Evolutionary conservation across 2,888 invertebrate genomes (phyloP).

Genomic region (Tridacna crocea): DNA sequence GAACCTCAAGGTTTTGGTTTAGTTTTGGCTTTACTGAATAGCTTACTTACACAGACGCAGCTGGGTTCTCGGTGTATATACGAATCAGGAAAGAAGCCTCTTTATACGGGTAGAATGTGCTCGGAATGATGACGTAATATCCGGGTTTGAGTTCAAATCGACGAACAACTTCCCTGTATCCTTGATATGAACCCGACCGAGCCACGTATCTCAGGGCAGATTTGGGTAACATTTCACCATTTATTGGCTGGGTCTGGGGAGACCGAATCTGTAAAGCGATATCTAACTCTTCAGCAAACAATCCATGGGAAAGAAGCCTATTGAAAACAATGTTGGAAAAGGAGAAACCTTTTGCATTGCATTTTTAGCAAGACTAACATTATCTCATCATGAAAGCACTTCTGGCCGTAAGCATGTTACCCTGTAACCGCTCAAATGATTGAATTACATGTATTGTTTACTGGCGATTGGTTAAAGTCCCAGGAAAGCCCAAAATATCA

Average conservation of each 20-base stretch:
- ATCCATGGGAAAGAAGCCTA: no score
- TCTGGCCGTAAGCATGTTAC: no score
- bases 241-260: constrained; percentile 67
- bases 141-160: constrained; percentile 97
- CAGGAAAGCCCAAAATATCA: no score
- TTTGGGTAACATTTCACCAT: constrained; percentile 70
- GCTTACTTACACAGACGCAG: constrained; percentile 72
- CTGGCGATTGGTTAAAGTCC: no score
- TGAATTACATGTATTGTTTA: no score
- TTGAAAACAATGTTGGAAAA: no score
- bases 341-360: neutral
- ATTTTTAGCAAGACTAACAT: no score
- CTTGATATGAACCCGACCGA: constrained; percentile 71
- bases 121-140: constrained; percentile 96
- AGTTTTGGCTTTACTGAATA: neutral
- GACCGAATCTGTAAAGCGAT: constrained; percentile 64
- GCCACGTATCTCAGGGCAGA: constrained; percentile 67
- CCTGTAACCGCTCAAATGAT: no score
- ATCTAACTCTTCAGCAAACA: no score
- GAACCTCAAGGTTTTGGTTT: no score
- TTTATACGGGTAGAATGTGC: constrained; percentile 97
- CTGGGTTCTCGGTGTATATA: constrained; percentile 93
- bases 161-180: constrained; percentile 94
- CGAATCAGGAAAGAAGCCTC: constrained; percentile 97
- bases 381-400: no score